These are phyloP conservation scores for Cerastis rubricosa DNA, from an alignment of 2,888 invertebrate genomes.

Conservation along the genomic window DNA sequence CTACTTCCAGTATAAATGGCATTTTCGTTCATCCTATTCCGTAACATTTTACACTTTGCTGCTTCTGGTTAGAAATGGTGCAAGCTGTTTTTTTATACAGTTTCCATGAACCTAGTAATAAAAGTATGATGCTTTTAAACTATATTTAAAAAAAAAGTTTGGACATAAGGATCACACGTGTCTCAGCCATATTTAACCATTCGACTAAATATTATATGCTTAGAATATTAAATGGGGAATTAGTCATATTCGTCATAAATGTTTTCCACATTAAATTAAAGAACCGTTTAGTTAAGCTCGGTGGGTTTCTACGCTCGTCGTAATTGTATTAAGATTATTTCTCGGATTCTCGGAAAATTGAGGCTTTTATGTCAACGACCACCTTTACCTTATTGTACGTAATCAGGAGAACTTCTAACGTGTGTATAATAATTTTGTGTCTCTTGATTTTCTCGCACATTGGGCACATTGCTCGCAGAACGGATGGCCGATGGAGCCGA, in stretches of 20 bases:
- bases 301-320: slow-evolving; percentile 44
- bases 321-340: neutral
- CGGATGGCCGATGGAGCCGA: no score
- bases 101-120: neutral
- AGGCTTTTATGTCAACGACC: neutral
- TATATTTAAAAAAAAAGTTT: neutral
- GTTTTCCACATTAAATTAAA: slow-evolving; percentile 34
- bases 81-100: neutral
- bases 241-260: slow-evolving; percentile 12
- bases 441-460: no score
- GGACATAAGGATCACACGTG: neutral
- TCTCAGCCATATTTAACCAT: slow-evolving; percentile 29
- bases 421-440: no score
- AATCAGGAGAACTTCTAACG: neutral
- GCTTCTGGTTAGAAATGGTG: neutral
- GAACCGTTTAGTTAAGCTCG: slow-evolving; percentile 13
- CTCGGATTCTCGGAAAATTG: neutral
- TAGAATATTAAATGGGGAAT: slow-evolving; percentile 33
- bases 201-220: slow-evolving; percentile 1
- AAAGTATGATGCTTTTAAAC: neutral
- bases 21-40: neutral
- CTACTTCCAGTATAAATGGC: neutral
- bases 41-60: neutral
- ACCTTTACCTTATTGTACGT: neutral
- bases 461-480: no score